A percentile compares a stretch with the other conserved stretches of the same genome.
These are phyloP conservation scores for Trachelus tabidus DNA, from an alignment of 2,888 invertebrate genomes.

Conservation along the genomic window DNA sequence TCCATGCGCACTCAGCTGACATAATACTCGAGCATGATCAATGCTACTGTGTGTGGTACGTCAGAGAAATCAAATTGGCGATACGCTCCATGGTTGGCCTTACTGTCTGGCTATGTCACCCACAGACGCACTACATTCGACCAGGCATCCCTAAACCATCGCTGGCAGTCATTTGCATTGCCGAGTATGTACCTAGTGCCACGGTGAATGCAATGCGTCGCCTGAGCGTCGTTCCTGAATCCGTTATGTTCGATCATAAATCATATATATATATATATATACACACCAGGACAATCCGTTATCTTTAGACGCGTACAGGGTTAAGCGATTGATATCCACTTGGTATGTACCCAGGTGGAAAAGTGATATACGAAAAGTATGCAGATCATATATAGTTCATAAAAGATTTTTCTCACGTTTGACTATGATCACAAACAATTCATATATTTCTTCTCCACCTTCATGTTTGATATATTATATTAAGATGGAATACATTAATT, in stretches of 20 bases:
- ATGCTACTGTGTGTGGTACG: background rate
- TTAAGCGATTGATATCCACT: background rate
- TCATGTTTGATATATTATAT: background rate
- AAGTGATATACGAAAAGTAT: no score
- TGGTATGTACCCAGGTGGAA: no score
- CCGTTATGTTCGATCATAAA: background rate
- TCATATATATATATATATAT: background rate
- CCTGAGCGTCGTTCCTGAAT: background rate
- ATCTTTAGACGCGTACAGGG: background rate
- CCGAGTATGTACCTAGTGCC: background rate
- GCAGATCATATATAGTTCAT: no score
- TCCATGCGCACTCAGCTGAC: background rate
- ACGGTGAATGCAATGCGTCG: background rate
- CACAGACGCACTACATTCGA: conserved; percentile 23
- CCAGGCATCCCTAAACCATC: conserved; percentile 19
- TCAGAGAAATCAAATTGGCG: background rate
- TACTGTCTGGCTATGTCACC: conserved; percentile 26
- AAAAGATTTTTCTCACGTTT: no score
- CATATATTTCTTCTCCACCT: no score
- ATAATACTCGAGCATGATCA: background rate
- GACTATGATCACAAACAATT: no score
- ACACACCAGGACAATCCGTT: background rate
- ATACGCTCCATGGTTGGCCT: conserved; percentile 6
- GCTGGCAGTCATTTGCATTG: conserved; percentile 34
- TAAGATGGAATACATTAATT: background rate